Percentiles rank a stretch among this genome's conserved stretches.
phyloP scores from a whole-genome alignment of 1,140 invertebrate genomes.

The Pectinophora gossypiella region DNA sequence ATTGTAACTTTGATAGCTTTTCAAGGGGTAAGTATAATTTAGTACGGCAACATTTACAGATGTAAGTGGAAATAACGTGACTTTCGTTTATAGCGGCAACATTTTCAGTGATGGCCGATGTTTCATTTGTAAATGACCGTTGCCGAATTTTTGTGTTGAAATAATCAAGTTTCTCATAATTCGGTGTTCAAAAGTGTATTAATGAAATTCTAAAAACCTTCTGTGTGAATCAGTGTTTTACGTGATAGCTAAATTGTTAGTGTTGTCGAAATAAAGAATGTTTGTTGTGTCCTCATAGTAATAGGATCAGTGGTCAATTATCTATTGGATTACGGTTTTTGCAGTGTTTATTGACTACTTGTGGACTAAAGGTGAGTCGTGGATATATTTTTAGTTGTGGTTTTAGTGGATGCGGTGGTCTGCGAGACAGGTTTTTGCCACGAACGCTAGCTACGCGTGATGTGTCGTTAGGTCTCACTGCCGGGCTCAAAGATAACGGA shows the following conservation, averaged over 20 bases:
- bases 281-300: conserved; percentile 63
- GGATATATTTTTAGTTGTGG: conserved; percentile 1
- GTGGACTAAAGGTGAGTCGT: conserved; percentile 50
- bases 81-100: conserved; percentile 44
- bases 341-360: conserved; percentile 52
- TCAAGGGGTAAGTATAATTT: neutral
- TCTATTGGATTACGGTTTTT: conserved; percentile 68
- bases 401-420: neutral
- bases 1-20: too few species aligned
- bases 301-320: conserved; percentile 65
- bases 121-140: conserved; percentile 52
- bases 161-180: conserved; percentile 52
- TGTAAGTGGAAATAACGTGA: conserved; percentile 60
- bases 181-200: conserved; percentile 51
- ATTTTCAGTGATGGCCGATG: conserved; percentile 70
- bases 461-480: conserved; percentile 29
- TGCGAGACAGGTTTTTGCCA: conserved; percentile 37
- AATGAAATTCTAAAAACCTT: conserved; percentile 33
- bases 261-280: conserved; percentile 52
- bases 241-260: conserved; percentile 46
- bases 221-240: conserved; percentile 51
- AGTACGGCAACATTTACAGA: conserved; percentile 38
- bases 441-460: conserved; percentile 44
- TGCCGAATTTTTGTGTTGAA: conserved; percentile 54
- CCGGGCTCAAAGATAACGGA: conserved; percentile 59